Base-by-base conservation (phyloP, 2,113 vertebrate genomes). In the Erinaceus europaeus region DNA sequence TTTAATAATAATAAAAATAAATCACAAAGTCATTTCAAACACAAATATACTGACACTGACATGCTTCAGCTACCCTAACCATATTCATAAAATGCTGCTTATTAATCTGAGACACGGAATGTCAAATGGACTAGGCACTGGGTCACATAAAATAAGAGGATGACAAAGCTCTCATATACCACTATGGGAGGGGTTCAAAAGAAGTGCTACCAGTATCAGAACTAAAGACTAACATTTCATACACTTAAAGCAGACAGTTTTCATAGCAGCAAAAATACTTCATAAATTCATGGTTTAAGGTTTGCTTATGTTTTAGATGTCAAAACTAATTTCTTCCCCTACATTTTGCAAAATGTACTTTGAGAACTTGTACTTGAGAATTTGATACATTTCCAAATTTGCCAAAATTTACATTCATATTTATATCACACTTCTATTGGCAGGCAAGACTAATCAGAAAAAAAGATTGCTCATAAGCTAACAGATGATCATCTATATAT, bases 41-140 rank as follows among this genome's bases (percentile, higher is more conserved):
- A 67, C 69, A 90, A 82, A 48, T 69, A 52, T 8, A 53, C 34
- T 84, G 68, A 32, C 1, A 40, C 67, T 40, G 72, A 82, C 29
- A 44, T 36, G 17, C 29, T 32, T 17, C 20, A 55, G 12, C 14
- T 34, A 32, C 18, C 81, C 9, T 25, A 32, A 78, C 48, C 42
- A 14, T 84, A 55, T 85, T 68, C n/a, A 72, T 67, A 84, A 69
- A 78, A 75, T 38, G 27, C 21, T 62, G 13, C 34, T 48, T 34
- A 34, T 78, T 78, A 42, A 59, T 84, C 23, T 80, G 79, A 87
- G 42, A 73, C n/a, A 84, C 81, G 88, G n/a, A 79, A 32, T 90
- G 34, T 34, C 55, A 86, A 62, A 68, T 34, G 61, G 32, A 21
- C 67, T 76, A 55, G 57, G 15, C 18, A 69, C 84, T n/a, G 64